phyloP scores from a whole-genome alignment of 1,140 invertebrate species.

The Drosophila auraria region DNA sequence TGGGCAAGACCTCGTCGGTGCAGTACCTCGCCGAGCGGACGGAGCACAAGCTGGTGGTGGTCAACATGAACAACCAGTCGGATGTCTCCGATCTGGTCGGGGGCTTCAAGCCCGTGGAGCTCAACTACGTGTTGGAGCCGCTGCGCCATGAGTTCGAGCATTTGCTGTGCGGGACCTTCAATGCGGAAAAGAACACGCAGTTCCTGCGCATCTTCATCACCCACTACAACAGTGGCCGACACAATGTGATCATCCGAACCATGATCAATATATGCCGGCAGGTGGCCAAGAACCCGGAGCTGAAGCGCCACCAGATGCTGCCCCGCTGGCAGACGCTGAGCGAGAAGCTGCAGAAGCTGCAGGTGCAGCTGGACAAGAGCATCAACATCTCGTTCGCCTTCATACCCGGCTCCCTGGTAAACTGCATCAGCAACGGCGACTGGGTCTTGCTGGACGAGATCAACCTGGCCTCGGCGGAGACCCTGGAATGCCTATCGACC shows the following conservation, averaged over 20 bases:
- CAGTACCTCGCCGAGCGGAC: conserved; percentile 95
- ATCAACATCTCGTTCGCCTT: conserved; percentile 95
- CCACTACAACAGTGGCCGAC: conserved; percentile 91
- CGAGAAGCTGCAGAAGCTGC: conserved; percentile 90
- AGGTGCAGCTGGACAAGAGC: conserved; percentile 89
- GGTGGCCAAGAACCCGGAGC: conserved; percentile 85
- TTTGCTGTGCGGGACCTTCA: conserved; percentile 93
- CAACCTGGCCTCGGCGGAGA: conserved; percentile 98
- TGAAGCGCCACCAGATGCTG: conserved; percentile 47
- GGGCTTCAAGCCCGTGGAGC: conserved; percentile 98
- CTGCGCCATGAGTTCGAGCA: conserved; percentile 93
- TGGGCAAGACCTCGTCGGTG: conserved; percentile 98
- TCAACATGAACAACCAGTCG: conserved; percentile 99
- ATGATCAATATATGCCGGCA: conserved; percentile 89
- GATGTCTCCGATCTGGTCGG: conserved; percentile 98
- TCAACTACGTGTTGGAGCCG: conserved; percentile 93
- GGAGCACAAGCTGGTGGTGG: conserved; percentile 94
- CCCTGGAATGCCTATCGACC: conserved; percentile 97
- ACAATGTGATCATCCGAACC: conserved; percentile 92
- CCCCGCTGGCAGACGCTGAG: conserved; percentile 86
- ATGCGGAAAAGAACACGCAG: conserved; percentile 92
- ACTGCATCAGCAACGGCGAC: conserved; percentile 94
- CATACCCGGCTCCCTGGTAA: conserved; percentile 96
- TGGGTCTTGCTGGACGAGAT: conserved; percentile 99
- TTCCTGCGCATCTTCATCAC: conserved; percentile 92